Conservation (phyloP, 2,113 vertebrate species). For the Pluvianellus socialis region DNA sequence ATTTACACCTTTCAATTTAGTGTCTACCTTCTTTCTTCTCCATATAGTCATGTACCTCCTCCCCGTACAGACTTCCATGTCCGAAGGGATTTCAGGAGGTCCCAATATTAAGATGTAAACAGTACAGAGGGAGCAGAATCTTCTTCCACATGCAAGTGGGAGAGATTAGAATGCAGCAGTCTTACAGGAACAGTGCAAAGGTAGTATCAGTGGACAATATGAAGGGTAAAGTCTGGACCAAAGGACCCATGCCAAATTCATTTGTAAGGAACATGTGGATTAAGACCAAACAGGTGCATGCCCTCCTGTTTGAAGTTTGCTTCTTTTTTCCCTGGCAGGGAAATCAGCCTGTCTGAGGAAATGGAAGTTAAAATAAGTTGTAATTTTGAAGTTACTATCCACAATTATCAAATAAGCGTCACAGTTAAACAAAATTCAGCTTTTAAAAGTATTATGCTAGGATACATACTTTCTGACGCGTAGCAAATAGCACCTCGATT, state of each 20-base stretch:
- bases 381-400: not conserved
- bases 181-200: not conserved
- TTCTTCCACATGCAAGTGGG: not conserved
- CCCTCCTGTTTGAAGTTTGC: not conserved
- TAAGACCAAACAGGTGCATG: not conserved
- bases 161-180: not conserved
- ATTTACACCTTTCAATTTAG: not conserved
- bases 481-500: constrained; percentile 89
- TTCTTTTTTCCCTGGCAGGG: not conserved
- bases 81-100: not conserved
- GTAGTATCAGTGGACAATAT: not conserved
- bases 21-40: not conserved
- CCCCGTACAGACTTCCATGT: not conserved
- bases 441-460: not conserved
- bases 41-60: not conserved
- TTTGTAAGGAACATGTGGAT: not conserved
- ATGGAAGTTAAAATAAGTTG: not conserved
- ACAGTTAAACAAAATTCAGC: not conserved
- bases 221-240: not conserved
- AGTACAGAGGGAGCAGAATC: not conserved
- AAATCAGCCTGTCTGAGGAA: not conserved
- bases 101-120: not conserved
- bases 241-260: not conserved
- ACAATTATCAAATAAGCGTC: not conserved
- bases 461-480: constrained; percentile 78